Evolutionary conservation across 2,888 invertebrate genomes (phyloP), one percentile per base, ranked within the genome.

Genomic region (Lathronympha strigana): DNA sequence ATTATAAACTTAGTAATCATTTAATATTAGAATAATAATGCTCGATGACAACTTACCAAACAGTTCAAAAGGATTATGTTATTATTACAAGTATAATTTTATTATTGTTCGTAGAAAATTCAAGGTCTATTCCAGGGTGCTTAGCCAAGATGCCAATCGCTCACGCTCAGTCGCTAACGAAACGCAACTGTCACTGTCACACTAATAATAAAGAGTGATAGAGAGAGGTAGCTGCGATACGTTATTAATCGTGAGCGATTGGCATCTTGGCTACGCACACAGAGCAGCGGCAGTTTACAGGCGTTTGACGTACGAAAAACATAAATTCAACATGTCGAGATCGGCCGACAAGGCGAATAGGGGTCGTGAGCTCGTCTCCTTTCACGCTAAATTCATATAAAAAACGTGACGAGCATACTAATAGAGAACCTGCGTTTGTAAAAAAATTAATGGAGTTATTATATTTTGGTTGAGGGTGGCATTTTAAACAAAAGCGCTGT

Each of bases 371-470:
- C 76, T 75, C 76, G 71, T 71, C 76, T 77, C 77, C 73, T 73
- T 78, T 78, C 74, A 72, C 76, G 74, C 81, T 80, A 80, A 84
- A 85, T 84, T 83, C 82, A 84, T 83, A 83, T 76, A 82, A 83
- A 81, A 81, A 80, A 83, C 84, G 84, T 85, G 84, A 82, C 79
- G 64, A 28, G 81, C 71, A 54, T 83, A 69, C 77, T 60, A 73
- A 78, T 70, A 70, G 69, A 69, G 67, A 66, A 60, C 51, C 60
- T 62, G 66, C 43, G 43, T 57, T 33, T 58, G 61, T 55, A 50
- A 28, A 50, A 60, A 54, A 53, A 70, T 53, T 58, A 47, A 67
- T 47, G 25, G 45, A 45, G 49, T 63, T 63, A 55, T 63, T 63
- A 55, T 50, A 23, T 36, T 21, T 19, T 31, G 17, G 43, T 43